Evolutionary conservation across 2,888 invertebrate species (phyloP), one percentile per base, ranked within the genome.

Genomic region (Ectobius pallidus): DNA sequence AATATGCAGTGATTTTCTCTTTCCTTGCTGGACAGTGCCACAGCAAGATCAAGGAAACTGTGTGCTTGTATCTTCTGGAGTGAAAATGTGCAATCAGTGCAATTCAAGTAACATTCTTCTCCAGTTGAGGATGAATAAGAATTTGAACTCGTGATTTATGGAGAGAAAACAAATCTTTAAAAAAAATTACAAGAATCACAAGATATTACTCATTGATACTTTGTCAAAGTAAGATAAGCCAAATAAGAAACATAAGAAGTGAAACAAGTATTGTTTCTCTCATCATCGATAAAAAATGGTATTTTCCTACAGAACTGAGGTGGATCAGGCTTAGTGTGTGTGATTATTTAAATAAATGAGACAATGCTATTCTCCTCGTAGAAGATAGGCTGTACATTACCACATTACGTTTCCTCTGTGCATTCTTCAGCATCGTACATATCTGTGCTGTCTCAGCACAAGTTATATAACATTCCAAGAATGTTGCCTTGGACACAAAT

Each of bases 281-380:
- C 58, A n/a, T 58, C 58, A 30, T 58, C 32, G 16, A 16, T 58
- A 65, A 65, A 65, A 39, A 65, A 65, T 65, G 65, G 65, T 65
- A 65, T 65, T 65, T 65, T 65, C 65, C 65, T 65, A 65, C 65
- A 65, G 46, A 42, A 65, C 27, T 65, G n/a, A 46, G 46, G 46
- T 46, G 46, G 46, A 65, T 25, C 22, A 30, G n/a, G 58, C 58
- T 58, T 25, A 25, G 58, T 58, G 58, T 58, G 58, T 32, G n/a
- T 30, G 58, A n/a, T 30, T 30, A n/a, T 58, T 16, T 11, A 58
- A 25, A 30, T 16, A 58, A 16, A 58, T 58, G 58, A 58, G 11
- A n/a, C n/a, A n/a, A n/a, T 52, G 58, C 58, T 58, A 30, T 58
- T n/a, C 58, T 58, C 58, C n/a, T 32, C 30, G 58, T 58, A 32